Percentiles rank a stretch among this genome's conserved stretches.
Conservation (phyloP, 2,797 vertebrate species). For the Danio albolineatus region DNA sequence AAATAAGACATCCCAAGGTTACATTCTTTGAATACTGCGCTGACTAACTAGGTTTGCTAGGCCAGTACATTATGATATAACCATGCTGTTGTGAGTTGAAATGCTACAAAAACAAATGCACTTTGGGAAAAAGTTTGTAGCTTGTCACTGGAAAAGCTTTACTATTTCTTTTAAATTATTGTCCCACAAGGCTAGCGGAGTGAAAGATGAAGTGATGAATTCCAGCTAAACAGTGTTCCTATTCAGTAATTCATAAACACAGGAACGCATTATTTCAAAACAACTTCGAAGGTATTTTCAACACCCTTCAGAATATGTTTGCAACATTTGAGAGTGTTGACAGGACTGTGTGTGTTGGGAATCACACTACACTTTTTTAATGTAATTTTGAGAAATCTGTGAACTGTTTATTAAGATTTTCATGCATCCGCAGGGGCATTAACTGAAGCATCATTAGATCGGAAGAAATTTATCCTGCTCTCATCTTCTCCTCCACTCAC, state of each 20-base stretch:
- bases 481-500: slow-evolving; percentile 71
- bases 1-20: background rate
- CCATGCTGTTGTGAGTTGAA: background rate
- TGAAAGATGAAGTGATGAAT: background rate
- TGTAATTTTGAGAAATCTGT: slow-evolving; percentile 1
- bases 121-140: background rate
- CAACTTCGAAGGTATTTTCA: slow-evolving; percentile 4
- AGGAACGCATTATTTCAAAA: background rate
- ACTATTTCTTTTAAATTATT: background rate
- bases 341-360: slow-evolving; percentile 8
- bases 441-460: background rate
- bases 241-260: background rate
- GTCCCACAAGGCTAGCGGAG: background rate
- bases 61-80: background rate
- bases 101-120: slow-evolving; percentile 3
- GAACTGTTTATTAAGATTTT: slow-evolving; percentile 6
- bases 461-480: slow-evolving; percentile 1
- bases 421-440: background rate
- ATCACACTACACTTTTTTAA: background rate
- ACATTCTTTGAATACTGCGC: background rate
- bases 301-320: background rate
- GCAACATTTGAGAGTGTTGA: background rate
- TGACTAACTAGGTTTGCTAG: background rate
- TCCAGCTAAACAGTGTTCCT: background rate
- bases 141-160: background rate